Conservation (phyloP, 2,888 invertebrate genomes). For the Eristalis tenax region DNA sequence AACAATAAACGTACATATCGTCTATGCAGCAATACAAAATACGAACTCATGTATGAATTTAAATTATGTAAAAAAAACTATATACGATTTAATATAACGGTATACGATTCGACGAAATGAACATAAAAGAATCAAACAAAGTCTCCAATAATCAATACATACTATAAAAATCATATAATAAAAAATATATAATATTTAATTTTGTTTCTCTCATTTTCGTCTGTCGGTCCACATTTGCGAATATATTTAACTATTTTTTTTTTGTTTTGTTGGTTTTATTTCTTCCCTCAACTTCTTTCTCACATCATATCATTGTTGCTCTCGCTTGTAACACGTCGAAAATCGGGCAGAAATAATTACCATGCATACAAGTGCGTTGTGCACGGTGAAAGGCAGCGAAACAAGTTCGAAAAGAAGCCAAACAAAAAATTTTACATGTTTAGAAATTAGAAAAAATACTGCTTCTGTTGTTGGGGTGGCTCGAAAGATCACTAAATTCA, state of each 20-base stretch:
- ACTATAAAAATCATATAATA: slow-evolving; percentile 31
- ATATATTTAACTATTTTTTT: slow-evolving; percentile 65
- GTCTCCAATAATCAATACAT: slow-evolving; percentile 36
- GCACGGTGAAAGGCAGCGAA: slow-evolving; percentile 56
- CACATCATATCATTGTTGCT: not conserved
- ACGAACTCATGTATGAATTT: slow-evolving; percentile 44
- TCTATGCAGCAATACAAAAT: slow-evolving; percentile 50
- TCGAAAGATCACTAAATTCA: slow-evolving; percentile 67
- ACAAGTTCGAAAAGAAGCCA: not conserved
- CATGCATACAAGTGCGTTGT: slow-evolving; percentile 36
- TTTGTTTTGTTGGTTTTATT: not conserved
- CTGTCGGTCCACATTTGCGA: slow-evolving; percentile 47
- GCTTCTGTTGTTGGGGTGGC: slow-evolving; percentile 65
- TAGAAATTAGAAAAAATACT: slow-evolving; percentile 63
- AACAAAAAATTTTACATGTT: not conserved
- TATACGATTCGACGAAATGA: slow-evolving; percentile 53
- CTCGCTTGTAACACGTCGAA: slow-evolving; percentile 33
- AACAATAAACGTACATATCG: slow-evolving; percentile 43
- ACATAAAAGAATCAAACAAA: slow-evolving; percentile 53
- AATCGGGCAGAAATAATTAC: slow-evolving; percentile 54
- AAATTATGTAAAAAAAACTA: slow-evolving; percentile 63
- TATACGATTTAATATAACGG: slow-evolving; percentile 57
- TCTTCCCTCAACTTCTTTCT: not conserved
- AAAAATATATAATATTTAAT: slow-evolving; percentile 63
- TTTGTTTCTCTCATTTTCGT: not conserved